Base-by-base conservation (phyloP, 1,140 invertebrate genomes). In the Drosophila tropicalis region DNA sequence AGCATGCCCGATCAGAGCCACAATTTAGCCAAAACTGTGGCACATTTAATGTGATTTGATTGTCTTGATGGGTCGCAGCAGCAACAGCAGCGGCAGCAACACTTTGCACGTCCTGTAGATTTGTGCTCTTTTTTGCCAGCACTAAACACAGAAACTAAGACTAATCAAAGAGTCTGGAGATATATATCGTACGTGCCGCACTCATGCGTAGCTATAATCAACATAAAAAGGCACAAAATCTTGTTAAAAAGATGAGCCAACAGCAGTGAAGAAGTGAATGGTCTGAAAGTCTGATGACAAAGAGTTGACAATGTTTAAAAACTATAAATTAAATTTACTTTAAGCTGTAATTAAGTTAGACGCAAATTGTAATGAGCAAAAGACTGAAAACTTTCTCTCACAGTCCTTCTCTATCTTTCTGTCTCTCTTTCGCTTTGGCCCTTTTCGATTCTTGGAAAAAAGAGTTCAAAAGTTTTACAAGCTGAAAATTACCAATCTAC, bases 181-280 rank as follows among this genome's bases (percentile, higher is more conserved):
- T 36, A 57, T 67, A 58, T 76, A 51, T 25, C 40, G 58, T 81
- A 86, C 82, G 82, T 86, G 82, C 69, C 67, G 56, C 73, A 80
- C 69, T 83, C 65, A 34, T 63, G 25, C 40, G 22, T 55, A 70
- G 67, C 69, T 70, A 87, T 71, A 86, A 72, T 72, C 68, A 68
- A 66, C 69, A 87, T 73, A 79, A 51, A 68, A 75, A 62, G 29
- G 5, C 10, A 65, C 63, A 81, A 69, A 62, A 72, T 69, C 77
- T 70, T 34, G 63, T 61, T 71, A 81, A 7, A 36, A 34, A 63
- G 34, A 54, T 57, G 57, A 36, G 57, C 54, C 62, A 73, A 57
- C 63, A 62, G 19, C 70, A 66, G 5, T 19, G 58, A 29, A 13
- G 58, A 41, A 32, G 56, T 15, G 17, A 47, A 13, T 7, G 15